Conservation (phyloP, 2,888 invertebrate species). For the Diaperis boleti region DNA sequence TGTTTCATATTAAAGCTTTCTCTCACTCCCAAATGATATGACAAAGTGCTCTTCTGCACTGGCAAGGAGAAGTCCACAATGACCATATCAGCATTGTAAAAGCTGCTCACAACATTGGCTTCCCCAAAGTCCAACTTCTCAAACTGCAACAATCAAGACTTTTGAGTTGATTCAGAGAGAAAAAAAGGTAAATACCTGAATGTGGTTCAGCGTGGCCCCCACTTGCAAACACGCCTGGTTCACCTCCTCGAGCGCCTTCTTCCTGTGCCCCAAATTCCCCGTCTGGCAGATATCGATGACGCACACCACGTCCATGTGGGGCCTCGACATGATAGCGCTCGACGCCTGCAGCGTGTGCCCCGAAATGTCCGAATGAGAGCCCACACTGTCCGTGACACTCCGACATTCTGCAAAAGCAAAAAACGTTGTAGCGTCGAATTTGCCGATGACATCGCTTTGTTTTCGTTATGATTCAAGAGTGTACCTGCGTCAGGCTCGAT, state of each 20-base stretch:
- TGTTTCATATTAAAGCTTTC: constrained; percentile 98
- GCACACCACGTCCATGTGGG: constrained; percentile 90
- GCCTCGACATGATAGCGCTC: constrained; percentile 65
- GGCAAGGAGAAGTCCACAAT: constrained; percentile 94
- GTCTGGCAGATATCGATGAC: constrained; percentile 82
- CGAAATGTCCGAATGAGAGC: constrained; percentile 74
- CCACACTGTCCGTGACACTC: constrained; percentile 72
- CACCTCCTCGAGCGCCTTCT: constrained; percentile 87
- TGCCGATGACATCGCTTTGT: constrained; percentile 47
- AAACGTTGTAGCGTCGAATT: constrained; percentile 33
- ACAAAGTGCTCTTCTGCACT: constrained; percentile 92
- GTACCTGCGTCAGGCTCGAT: constrained; percentile 60
- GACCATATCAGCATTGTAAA: constrained; percentile 98
- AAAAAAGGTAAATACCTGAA: constrained; percentile 73
- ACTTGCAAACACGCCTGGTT: constrained; percentile 82
- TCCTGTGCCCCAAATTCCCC: constrained; percentile 80
- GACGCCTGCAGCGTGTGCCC: constrained; percentile 66
- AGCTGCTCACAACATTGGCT: constrained; percentile 92
- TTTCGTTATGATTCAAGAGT: constrained; percentile 52
- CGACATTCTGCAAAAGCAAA: constrained; percentile 60
- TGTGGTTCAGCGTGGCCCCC: constrained; percentile 85
- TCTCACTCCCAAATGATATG: constrained; percentile 96
- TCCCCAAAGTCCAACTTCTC: constrained; percentile 98
- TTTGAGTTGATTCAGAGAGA: not conserved
- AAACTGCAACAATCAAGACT: constrained; percentile 74